phyloP scores from a whole-genome alignment of 2,113 vertebrate species.

The Diglossa brunneiventris region DNA sequence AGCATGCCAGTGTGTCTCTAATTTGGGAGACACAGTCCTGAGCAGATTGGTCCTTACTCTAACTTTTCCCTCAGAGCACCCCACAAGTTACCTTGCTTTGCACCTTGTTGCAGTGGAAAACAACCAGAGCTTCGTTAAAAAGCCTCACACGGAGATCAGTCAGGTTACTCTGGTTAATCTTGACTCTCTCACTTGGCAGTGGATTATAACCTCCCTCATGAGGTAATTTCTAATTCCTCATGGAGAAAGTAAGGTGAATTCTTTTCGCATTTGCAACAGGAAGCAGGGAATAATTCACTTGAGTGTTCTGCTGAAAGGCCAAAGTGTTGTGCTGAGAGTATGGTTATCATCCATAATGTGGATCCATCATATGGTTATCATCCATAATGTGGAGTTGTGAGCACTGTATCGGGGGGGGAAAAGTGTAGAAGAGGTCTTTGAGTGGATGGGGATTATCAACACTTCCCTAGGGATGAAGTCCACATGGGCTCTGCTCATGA shows the following conservation, averaged over 20 bases:
- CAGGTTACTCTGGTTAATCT: constrained; percentile 42
- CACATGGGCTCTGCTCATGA: fast-evolving
- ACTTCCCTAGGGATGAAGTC: not conserved
- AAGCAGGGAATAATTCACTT: not conserved
- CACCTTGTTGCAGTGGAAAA: not conserved
- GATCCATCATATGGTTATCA: not conserved
- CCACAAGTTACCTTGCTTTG: not conserved
- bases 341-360: not conserved
- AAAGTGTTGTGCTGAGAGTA: not conserved
- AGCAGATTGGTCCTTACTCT: not conserved
- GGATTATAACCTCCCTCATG: not conserved
- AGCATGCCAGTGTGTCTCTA: not conserved
- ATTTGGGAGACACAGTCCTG: not conserved
- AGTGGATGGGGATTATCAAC: not conserved
- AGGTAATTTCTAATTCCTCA: constrained; percentile 11
- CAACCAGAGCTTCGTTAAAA: not conserved
- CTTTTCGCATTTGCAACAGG: not conserved
- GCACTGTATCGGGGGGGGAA: not conserved
- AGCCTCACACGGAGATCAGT: constrained; percentile 57
- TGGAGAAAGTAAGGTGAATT: not conserved
- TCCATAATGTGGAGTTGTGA: not conserved
- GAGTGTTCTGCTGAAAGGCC: not conserved
- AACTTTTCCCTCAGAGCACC: not conserved
- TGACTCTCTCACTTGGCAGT: constrained; percentile 25
- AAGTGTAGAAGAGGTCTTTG: not conserved